Evolutionary conservation across 2,888 invertebrate species (phyloP), one percentile per base, ranked within the genome.

Genomic region (Hermaeophaga mercurialis): DNA sequence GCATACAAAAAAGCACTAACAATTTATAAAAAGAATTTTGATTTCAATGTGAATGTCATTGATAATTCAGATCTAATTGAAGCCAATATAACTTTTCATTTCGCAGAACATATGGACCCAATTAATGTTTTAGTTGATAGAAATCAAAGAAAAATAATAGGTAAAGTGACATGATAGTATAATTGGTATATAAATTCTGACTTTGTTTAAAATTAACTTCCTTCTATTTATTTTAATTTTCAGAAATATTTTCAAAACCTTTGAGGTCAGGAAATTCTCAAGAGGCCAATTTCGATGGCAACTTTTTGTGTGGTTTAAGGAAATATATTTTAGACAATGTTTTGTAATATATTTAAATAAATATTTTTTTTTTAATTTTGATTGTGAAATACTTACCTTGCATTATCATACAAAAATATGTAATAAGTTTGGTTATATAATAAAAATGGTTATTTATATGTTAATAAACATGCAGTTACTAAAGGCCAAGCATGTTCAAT

Each of bases 121-220:
- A 22, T 59, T n/a, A 52, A 56, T 24, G 48, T 62, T 43, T 15
- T 44, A 14, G 36, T 59, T 2, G 47, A 62, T 41, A 43, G 50
- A 44, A 34, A 19, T 6, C 19, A 56, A 7, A 50, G 48, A 44
- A 52, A 54, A 54, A 52, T 61, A 22, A 52, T 61, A 28, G 50
- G 61, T 61, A 44, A 44, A 19, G 28, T 28, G n/a, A 28, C n/a
- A n/a, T n/a, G n/a, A n/a, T n/a, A n/a, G n/a, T n/a, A n/a, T n/a
- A n/a, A n/a, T n/a, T n/a, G n/a, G n/a, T n/a, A n/a, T n/a, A n/a
- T n/a, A n/a, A n/a, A n/a, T n/a, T n/a, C n/a, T n/a, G n/a, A n/a
- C n/a, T n/a, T n/a, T n/a, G n/a, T n/a, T n/a, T n/a, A n/a, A n/a
- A n/a, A n/a, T n/a, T n/a, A n/a, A n/a, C n/a, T n/a, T n/a, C n/a